Evolutionary conservation across 2,113 vertebrate genomes (phyloP), one percentile per base, ranked within the genome.

Genomic region (Oenanthe melanoleuca): DNA sequence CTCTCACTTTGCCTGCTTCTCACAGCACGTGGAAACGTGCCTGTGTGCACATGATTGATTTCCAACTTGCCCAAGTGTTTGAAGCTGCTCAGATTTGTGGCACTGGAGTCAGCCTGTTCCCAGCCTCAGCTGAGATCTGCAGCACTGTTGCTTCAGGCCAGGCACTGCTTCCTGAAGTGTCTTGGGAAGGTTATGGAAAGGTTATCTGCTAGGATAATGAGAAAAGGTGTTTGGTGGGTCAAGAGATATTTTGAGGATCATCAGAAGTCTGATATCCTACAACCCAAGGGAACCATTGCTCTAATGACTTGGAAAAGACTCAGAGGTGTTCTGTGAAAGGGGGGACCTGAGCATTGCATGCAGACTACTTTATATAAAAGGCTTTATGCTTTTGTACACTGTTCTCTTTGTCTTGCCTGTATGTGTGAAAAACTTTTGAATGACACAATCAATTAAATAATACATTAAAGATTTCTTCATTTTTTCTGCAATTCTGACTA

Each of bases 191-290:
- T 92, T 87, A 96, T 26, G 53, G 72, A 77, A 86, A 91, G 77
- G 70, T 88, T 95, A 91, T 93, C 87, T 88, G 31, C 88, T 72
- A 29, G 40, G 81, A 71, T 85, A 87, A 86, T 31, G 50, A 70
- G 61, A 74, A 84, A 63, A 80, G 72, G 75, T 93, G 50, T 63
- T 33, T 75, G 85, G 70, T 86, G 55, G 91, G 92, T 95, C 88
- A 93, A 37, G 75, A 73, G 64, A n/a, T 66, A 83, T 90, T 95
- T 78, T 88, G 42, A 83, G 69, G 49, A 55, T 80, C 63, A 74
- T 63, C 60, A 84, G 38, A 17, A 59, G 55, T 47, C 88, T 66
- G 29, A 45, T 6, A 37, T 65, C 42, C 50, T 73, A 38, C 13
- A 72, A 20, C 38, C 67, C 55, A 57, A 25, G 10, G 33, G 44